phyloP scores from a whole-genome alignment of 2,113 vertebrate genomes.

The Hoplias malabaricus region DNA sequence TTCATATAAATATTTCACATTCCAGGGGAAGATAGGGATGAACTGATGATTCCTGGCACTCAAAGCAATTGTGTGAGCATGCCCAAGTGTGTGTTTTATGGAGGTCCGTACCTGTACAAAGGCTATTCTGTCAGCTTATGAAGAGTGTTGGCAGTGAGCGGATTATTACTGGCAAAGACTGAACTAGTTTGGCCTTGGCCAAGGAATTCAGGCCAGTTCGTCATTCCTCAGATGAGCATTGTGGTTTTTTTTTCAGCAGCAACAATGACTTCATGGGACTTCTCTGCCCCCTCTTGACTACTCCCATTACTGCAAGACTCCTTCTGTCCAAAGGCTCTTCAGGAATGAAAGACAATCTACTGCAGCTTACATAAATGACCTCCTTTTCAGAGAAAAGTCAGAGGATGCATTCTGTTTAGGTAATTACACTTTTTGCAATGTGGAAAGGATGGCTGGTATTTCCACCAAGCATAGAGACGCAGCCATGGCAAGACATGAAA shows the following conservation, averaged over 20 bases:
- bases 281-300: constrained; percentile 16
- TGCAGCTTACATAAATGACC: constrained; percentile 11
- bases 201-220: constrained; percentile 58
- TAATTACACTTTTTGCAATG: constrained; percentile 45
- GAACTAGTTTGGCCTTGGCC: constrained; percentile 52
- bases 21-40: background rate
- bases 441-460: constrained; percentile 47
- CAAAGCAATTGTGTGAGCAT: background rate
- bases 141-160: constrained; percentile 55
- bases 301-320: constrained; percentile 13
- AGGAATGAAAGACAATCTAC: background rate
- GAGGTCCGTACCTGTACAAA: background rate
- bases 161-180: constrained; percentile 63
- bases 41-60: background rate
- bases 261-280: constrained; percentile 48
- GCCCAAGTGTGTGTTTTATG: background rate
- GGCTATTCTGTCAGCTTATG: constrained; percentile 56
- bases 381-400: constrained; percentile 20
- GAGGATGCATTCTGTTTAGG: constrained; percentile 52
- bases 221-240: constrained; percentile 44
- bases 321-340: background rate
- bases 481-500: constrained; percentile 16
- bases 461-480: constrained; percentile 32
- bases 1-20: background rate
- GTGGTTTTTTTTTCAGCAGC: constrained; percentile 32